Base-by-base conservation (phyloP, 2,113 vertebrate genomes). In the Acinonyx jubatus region DNA sequence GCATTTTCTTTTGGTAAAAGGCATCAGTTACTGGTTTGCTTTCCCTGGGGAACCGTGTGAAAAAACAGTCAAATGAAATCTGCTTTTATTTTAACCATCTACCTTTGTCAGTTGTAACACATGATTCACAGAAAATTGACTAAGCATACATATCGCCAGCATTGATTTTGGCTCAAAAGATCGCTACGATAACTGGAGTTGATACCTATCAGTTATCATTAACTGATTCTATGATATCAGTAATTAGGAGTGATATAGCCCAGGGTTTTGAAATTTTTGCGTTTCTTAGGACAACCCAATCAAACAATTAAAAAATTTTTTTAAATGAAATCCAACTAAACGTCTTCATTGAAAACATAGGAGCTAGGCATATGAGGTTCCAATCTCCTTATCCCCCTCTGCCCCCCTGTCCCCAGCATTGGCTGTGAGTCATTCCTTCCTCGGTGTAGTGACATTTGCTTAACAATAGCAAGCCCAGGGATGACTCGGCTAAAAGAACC, bases 11-110 rank as follows among this genome's bases (percentile, higher is more conserved):
- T 86, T 33, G 29, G 45, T 95, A 93, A 95, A 90, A 95, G 55
- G 15, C 84, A 71, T 90, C 96, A 92, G 36, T 97, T 92, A 84
- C 38, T 65, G 63, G 89, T 90, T 94, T 97, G 85, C 95, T 97
- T 96, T 92, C 68, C 71, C 63, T 33, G 4, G 66, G 68, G 50
- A 69, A 87, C 74, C 29, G 3, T 87, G 27, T 45, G 19, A 66
- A 89, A 96, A 97, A 73, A 73, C 41, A 80, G 82, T 96, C 71
- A 63, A 50, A 89, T 93, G 65, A 96, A 96, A 90, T 86, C 82
- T 83, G 79, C 82, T 92, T 97, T 95, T 76, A 86, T 97, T 93
- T 91, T 86, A 96, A 91, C 94, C 63, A 71, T 86, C 66, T 61
- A 69, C 50, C 76, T 69, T 82, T 94, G 86, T 97, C 83, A 83